These are phyloP conservation scores for Zosterops borbonicus DNA, from an alignment of 2,113 vertebrate genomes.

Conservation along the genomic window DNA sequence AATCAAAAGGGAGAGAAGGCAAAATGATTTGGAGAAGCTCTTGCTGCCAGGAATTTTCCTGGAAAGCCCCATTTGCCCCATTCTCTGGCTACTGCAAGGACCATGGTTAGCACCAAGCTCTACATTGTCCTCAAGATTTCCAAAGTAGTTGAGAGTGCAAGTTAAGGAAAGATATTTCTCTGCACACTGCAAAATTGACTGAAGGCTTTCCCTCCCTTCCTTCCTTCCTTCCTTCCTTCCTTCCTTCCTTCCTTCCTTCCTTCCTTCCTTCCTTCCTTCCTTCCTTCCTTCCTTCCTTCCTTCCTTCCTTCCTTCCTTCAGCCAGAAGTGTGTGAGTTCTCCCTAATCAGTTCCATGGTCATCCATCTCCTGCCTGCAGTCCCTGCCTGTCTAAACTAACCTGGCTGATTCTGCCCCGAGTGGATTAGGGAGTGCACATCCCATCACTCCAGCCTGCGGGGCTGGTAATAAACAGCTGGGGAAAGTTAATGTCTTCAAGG, in stretches of 20 bases:
- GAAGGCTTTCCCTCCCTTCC: neutral
- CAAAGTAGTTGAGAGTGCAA: neutral
- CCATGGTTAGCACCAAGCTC: neutral
- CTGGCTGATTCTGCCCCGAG: neutral
- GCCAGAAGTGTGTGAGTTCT: neutral
- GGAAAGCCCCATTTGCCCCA: neutral
- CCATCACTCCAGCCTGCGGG: neutral
- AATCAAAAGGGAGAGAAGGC: neutral
- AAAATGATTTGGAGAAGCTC: neutral
- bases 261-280: neutral
- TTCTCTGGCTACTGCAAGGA: neutral
- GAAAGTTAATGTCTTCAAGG: constrained; percentile 32
- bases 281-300: neutral
- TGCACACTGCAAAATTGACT: neutral
- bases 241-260: neutral
- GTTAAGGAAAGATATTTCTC: neutral
- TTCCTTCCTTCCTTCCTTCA: neutral
- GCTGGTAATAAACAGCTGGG: neutral
- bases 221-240: neutral
- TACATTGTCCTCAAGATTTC: neutral
- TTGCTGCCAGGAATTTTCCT: neutral
- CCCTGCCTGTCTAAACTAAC: neutral
- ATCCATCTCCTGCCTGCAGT: constrained; percentile 32
- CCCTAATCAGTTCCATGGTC: neutral
- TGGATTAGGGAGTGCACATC: neutral